Base-by-base conservation (phyloP, 2,888 invertebrate genomes). In the Hirtodrosophila duncani region DNA sequence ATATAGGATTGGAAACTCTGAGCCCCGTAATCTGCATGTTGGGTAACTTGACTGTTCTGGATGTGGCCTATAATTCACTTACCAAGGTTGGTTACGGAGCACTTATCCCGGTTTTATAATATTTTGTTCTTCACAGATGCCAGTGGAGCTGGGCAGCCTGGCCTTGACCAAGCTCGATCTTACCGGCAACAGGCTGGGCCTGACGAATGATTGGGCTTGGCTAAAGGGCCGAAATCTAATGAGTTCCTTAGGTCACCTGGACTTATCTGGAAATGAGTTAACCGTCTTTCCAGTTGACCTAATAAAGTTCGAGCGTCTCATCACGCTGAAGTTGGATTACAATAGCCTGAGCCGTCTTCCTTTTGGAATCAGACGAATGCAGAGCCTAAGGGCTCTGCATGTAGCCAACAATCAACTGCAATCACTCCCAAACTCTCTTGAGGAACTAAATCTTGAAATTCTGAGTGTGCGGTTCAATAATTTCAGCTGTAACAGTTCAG, bases 41-140 rank as follows among this genome's bases (percentile, higher is more conserved):
- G 1, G 89, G 89, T 34, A 91, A 91, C 67, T 88, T 95, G 5
- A 89, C 89, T 50, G 67, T 90, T 29, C 87, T 95, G 34, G 91
- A 94, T 87, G 85, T 95, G 49, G 91, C 91, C 55, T 87, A 91
- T 48, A 95, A 95, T 88, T 88, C 89, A 56, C 89, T 95, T 37
- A 90, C 89, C 55, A 90, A 88, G 75, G 85, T 95, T 0, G n/a
- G 8, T 20, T 14, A 1, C 3, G 2, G 13, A 1, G 11, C 13
- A 8, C 1, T 14, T 14, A 11, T 11, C 2, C 3, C 6, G 20
- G 23, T 24, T 13, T 10, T 20, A 3, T 10, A 3, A 0, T 3
- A 2, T 45, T 9, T n/a, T n/a, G n/a, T n/a, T n/a, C n/a, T n/a
- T n/a, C 26, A 0, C 36, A 84, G 83, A 56, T 84, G 23, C 95